Evolutionary conservation across 2,888 invertebrate species (phyloP).

Genomic region (Lottia gigantea): DNA sequence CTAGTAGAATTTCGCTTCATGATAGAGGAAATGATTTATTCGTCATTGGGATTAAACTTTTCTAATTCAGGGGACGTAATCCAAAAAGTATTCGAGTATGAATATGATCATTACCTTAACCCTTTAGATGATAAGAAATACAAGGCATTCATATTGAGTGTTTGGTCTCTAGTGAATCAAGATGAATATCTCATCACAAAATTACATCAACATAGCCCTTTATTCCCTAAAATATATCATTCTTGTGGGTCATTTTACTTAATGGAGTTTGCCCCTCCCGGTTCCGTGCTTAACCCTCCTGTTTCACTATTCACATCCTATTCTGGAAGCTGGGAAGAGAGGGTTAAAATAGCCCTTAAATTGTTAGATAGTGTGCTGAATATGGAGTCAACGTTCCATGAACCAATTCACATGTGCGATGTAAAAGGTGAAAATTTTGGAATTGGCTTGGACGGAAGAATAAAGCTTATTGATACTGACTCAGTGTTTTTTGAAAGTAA

Average conservation of each 20-base stretch:
- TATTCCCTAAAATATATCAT: conserved; percentile 77
- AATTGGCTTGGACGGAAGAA: conserved; percentile 64
- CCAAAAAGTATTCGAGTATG: conserved; percentile 26
- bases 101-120: conserved; percentile 19
- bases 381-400: conserved; percentile 73
- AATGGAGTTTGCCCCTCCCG: conserved; percentile 73
- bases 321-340: conserved; percentile 39
- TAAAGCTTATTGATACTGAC: conserved; percentile 75
- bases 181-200: conserved; percentile 77
- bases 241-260: conserved; percentile 78
- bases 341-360: conserved; percentile 64
- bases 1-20: not conserved
- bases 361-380: conserved; percentile 75
- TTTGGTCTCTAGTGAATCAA: conserved; percentile 76
- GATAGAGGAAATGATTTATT: conserved; percentile 15
- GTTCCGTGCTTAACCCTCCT: conserved; percentile 35
- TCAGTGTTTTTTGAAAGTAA: conserved; percentile 74
- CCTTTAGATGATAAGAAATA: not conserved
- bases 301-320: conserved; percentile 43
- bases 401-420: conserved; percentile 78
- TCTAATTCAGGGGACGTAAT: conserved; percentile 16
- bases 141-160: conserved; percentile 62
- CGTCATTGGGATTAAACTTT: conserved; percentile 23
- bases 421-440: conserved; percentile 78
- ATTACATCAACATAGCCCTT: conserved; percentile 73